A percentile compares a stretch with the other conserved stretches of the same genome.
Evolutionary conservation across 2,888 invertebrate species (phyloP).

Genomic region (Pristionchus fissidentatus): DNA sequence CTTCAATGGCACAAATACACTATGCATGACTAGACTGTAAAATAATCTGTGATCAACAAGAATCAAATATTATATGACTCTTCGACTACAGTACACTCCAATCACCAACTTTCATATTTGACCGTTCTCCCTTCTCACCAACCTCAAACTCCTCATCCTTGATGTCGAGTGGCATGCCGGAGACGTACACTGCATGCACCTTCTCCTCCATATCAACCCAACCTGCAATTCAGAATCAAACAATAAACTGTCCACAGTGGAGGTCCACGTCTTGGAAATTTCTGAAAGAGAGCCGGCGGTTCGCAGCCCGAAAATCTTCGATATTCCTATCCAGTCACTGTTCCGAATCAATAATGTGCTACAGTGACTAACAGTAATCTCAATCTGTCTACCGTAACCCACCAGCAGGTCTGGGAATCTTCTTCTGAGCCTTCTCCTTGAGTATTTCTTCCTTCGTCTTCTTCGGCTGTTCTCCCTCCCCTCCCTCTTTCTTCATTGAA

Average conservation of each 20-base stretch:
- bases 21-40: no score
- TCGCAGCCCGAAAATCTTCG: neutral
- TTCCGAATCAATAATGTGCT: neutral
- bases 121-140: slow-evolving; percentile 52
- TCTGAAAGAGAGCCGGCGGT: no score
- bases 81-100: neutral
- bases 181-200: slow-evolving; percentile 94
- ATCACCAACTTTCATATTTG: neutral
- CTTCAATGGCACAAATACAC: neutral
- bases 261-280: no score
- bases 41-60: neutral
- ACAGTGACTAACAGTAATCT: neutral
- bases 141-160: slow-evolving; percentile 84
- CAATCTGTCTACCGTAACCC: neutral
- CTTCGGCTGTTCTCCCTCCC: slow-evolving; percentile 58
- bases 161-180: slow-evolving; percentile 89
- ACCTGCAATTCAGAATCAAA: slow-evolving; percentile 76
- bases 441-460: slow-evolving; percentile 59
- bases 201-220: slow-evolving; percentile 94
- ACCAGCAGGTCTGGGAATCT: slow-evolving; percentile 55
- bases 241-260: slow-evolving; percentile 20
- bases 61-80: neutral
- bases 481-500: slow-evolving; percentile 55
- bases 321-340: neutral
- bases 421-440: slow-evolving; percentile 62